A percentile compares a stretch with the other conserved stretches of the same genome.
Conservation (phyloP, 2,113 vertebrate genomes). For the Ammospiza caudacuta region DNA sequence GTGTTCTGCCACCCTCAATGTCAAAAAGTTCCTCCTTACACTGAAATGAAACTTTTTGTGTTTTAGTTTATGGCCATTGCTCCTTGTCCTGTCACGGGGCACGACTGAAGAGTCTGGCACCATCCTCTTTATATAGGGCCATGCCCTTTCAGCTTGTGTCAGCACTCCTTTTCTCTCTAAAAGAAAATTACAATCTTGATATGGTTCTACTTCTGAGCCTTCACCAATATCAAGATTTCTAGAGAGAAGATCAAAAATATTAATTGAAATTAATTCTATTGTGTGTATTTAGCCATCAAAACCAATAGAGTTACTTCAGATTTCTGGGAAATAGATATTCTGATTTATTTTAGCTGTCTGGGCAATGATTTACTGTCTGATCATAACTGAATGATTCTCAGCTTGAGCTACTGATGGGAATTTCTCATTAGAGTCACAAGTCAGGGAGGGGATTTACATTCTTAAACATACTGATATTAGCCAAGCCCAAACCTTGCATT, state of each 20-base stretch:
- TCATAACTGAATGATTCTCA: slow-evolving; percentile 15
- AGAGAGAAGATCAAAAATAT: not conserved
- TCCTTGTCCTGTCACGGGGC: not conserved
- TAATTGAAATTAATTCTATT: slow-evolving; percentile 27
- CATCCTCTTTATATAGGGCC: not conserved
- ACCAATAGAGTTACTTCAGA: not conserved
- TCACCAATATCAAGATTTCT: not conserved
- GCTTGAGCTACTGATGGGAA: not conserved
- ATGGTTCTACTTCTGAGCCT: not conserved
- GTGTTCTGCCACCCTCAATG: not conserved
- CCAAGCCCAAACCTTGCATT: not conserved
- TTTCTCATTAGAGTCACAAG: slow-evolving; percentile 24
- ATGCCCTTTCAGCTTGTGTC: not conserved
- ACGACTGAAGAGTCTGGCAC: not conserved
- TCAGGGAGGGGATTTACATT: not conserved
- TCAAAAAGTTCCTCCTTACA: fast-evolving
- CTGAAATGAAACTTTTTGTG: not conserved
- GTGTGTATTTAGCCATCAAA: slow-evolving; percentile 6
- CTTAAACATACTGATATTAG: not conserved
- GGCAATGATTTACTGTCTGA: not conserved
- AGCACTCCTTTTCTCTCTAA: not conserved
- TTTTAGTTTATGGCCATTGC: not conserved
- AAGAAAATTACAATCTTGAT: not conserved
- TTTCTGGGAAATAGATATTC: slow-evolving; percentile 22
- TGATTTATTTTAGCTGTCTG: slow-evolving; percentile 30